Evolutionary conservation across 2,888 invertebrate species (phyloP).

Genomic region (Drosophila nigricruria): DNA sequence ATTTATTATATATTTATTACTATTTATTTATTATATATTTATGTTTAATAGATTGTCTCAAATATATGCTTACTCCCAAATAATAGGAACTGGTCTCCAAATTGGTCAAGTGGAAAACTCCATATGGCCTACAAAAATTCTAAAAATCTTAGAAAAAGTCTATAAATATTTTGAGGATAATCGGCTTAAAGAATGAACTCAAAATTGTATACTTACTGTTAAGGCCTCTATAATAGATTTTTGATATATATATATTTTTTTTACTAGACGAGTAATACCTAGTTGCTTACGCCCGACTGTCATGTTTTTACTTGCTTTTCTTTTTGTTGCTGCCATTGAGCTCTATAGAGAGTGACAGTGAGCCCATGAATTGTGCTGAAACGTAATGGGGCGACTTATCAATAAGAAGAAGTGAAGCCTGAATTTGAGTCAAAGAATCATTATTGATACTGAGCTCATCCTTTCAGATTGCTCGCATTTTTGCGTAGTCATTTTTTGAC

Average conservation of each 20-base stretch:
- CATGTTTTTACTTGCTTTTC: neutral
- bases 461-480: constrained; percentile 31
- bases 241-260: too few species aligned
- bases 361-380: constrained; percentile 42
- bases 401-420: constrained; percentile 5
- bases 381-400: constrained; percentile 45
- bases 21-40: too few species aligned
- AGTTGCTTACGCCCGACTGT: neutral
- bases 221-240: too few species aligned
- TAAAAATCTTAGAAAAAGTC: neutral
- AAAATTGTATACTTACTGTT: neutral
- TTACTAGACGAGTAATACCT: neutral
- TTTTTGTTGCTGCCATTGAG: neutral
- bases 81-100: too few species aligned
- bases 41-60: too few species aligned
- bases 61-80: too few species aligned
- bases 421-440: constrained; percentile 8
- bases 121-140: too few species aligned
- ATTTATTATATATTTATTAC: too few species aligned
- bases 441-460: constrained; percentile 21
- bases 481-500: constrained; percentile 57
- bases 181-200: neutral
- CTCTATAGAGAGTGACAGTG: constrained; percentile 40
- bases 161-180: neutral
- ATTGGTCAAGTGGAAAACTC: too few species aligned